Conservation (phyloP, 2,113 vertebrate genomes). For the Oreochromis tanganicae region DNA sequence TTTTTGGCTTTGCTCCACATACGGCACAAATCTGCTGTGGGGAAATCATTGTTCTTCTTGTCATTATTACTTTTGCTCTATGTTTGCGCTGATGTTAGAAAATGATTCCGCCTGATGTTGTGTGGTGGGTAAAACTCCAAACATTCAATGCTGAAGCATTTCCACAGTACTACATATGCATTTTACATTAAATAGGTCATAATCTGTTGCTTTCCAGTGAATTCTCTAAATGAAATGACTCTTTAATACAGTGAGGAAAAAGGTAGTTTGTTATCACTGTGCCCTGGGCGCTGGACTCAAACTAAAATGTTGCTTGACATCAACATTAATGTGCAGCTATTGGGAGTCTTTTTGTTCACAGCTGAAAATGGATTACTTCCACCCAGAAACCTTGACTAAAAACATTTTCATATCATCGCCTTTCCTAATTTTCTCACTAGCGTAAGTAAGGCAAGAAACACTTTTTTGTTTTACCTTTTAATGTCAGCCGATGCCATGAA, state of each 20-base stretch:
- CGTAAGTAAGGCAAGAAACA: background rate
- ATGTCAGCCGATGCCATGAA: background rate
- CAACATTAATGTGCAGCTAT: background rate
- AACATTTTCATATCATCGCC: background rate
- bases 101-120: background rate
- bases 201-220: background rate
- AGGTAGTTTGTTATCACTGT: background rate
- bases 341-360: background rate
- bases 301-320: background rate
- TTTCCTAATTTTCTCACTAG: background rate
- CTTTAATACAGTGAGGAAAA: background rate
- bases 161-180: background rate
- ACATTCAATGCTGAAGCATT: background rate
- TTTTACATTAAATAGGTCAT: background rate
- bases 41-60: background rate
- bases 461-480: background rate
- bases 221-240: background rate
- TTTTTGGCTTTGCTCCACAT: background rate
- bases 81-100: background rate
- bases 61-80: background rate
- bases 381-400: background rate
- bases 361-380: background rate
- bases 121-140: background rate
- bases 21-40: background rate
- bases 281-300: background rate